Base-by-base conservation (phyloP, 2,888 invertebrate genomes). In the Anorthoa munda region DNA sequence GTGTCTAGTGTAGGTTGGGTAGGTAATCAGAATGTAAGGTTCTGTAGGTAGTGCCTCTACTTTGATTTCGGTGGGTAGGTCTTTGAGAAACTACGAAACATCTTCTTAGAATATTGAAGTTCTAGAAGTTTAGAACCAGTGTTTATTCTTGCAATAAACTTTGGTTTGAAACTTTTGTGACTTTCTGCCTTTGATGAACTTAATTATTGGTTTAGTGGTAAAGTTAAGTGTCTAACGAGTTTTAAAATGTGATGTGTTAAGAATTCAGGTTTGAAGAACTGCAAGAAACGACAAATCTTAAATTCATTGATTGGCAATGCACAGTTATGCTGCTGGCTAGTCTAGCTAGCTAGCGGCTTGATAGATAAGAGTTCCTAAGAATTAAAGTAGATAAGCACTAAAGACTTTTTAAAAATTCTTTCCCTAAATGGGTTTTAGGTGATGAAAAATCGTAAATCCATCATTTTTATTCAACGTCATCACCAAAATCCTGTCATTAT, bases 1-100 rank as follows among this genome's bases (percentile, higher is more conserved):
- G 23, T 64, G 0, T 50, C 66, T 67, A 50, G 65, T 48, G 65
- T 81, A 70, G 77, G 71, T 53, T 13, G 51, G 65, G 39, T 50
- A n/a, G 48, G 55, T 81, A 72, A 81, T 75, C 64, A 66, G 59
- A 82, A 82, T 64, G 26, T 63, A 66, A 61, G 48, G 31, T 46
- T 55, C 56, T 58, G 67, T 68, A 26, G 75, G 73, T 77, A 50
- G 13, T 17, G 17, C 18, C 21, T 17, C 51, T 66, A 50, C 45
- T 80, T 61, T 56, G 55, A 66, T 59, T 55, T 66, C 18, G 4
- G 17, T 23, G 51, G 17, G n/a, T 74, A 53, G n/a, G n/a, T 59
- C 45, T 70, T 59, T 21, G 51, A 59, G 23, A 26, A 75, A 77
- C 77, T 59, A 13, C 45, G n/a, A 51, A 53, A 26, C 23, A 53